Conservation (phyloP, 2,797 vertebrate species). For the Arnoldichthys spilopterus region DNA sequence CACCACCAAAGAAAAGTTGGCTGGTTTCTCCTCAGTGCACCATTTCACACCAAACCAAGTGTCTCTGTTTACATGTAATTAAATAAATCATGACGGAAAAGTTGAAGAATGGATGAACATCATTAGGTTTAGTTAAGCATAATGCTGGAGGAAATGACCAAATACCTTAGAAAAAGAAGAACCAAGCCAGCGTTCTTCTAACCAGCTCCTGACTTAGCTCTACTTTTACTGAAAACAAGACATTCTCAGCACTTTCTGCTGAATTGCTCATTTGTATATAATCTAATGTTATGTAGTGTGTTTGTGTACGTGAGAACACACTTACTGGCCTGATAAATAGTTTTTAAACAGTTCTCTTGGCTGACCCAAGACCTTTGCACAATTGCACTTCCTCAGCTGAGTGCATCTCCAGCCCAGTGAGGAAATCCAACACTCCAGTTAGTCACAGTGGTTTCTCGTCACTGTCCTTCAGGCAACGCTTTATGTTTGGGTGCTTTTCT, state of each 20-base stretch:
- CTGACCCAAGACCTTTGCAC: neutral
- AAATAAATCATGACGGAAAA: too few species aligned
- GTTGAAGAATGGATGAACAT: too few species aligned
- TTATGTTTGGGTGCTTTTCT: slow-evolving; percentile 21
- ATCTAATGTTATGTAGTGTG: neutral
- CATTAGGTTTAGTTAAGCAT: too few species aligned
- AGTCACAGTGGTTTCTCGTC: slow-evolving; percentile 24
- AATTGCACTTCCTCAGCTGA: neutral
- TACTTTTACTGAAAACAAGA: neutral
- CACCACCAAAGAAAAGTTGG: too few species aligned
- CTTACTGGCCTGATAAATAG: neutral
- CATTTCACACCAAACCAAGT: too few species aligned
- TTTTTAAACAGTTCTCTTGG: neutral
- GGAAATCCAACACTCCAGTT: slow-evolving; percentile 40
- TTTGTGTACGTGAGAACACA: neutral
- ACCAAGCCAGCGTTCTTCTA: neutral
- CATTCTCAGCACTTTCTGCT: neutral
- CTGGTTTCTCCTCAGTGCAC: too few species aligned
- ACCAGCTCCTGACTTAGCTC: neutral
- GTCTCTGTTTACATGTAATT: too few species aligned
- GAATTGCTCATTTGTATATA: neutral
- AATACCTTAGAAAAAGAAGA: neutral
- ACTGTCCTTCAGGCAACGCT: slow-evolving; percentile 11
- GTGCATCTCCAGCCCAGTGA: neutral
- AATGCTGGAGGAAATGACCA: too few species aligned